Conservation (phyloP, 2,797 vertebrate genomes). For the Carapus acus region DNA sequence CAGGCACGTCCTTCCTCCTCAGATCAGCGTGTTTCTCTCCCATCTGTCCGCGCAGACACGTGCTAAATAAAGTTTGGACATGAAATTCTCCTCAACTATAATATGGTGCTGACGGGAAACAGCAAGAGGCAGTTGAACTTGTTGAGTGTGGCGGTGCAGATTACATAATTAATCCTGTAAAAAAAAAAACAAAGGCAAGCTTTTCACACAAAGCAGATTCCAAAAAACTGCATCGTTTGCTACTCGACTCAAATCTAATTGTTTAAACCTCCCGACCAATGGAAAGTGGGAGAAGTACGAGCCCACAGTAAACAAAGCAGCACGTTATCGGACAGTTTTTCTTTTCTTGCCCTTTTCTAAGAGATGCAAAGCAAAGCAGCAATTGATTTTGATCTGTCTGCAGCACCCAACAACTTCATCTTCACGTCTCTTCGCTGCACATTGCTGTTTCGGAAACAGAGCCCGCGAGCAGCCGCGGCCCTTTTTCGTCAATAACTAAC, state of each 20-base stretch:
- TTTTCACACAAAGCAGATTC: conserved; percentile 19
- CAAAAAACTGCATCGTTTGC: conserved; percentile 24
- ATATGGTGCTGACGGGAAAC: conserved; percentile 9
- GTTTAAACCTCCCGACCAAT: conserved; percentile 32
- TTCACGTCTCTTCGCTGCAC: conserved; percentile 18
- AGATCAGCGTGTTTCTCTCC: conserved; percentile 14
- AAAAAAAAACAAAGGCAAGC: conserved; percentile 6
- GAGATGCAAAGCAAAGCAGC: conserved; percentile 20
- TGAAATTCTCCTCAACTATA: conserved; percentile 8
- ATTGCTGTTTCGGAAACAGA: conserved; percentile 3
- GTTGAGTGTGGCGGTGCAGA: conserved; percentile 13
- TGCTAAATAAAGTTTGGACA: conserved; percentile 16
- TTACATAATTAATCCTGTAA: no score
- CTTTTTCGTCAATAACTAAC: conserved; percentile 45
- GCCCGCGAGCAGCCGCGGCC: conserved; percentile 12
- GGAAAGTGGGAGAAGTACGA: conserved; percentile 26
- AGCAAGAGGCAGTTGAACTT: conserved; percentile 19
- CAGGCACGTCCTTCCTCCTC: conserved; percentile 12
- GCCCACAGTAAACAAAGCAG: conserved; percentile 18
- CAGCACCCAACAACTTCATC: conserved; percentile 39
- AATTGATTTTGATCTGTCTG: conserved; percentile 43
- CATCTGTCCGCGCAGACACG: conserved; percentile 25
- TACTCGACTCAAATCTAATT: conserved; percentile 18
- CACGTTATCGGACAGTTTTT: conserved; percentile 15
- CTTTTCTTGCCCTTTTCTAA: conserved; percentile 14